Evolutionary conservation across 2,113 vertebrate species (phyloP).

Genomic region (Bettongia penicillata): DNA sequence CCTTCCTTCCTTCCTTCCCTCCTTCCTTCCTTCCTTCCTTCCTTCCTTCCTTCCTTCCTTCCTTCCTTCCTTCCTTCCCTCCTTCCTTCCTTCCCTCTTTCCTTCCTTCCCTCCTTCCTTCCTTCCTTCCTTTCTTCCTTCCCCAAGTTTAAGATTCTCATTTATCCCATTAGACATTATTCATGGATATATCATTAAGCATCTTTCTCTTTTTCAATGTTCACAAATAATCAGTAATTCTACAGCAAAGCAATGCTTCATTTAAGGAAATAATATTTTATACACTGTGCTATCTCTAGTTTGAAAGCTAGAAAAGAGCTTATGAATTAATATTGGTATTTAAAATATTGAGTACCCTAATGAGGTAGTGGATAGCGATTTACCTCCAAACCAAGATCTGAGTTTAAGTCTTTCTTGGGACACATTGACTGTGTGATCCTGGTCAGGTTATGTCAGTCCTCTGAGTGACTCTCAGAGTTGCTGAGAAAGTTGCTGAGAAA

Average conservation of each 20-base stretch:
- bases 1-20: too few species aligned
- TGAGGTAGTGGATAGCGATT: background rate
- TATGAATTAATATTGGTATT: background rate
- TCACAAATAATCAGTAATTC: background rate
- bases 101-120: too few species aligned
- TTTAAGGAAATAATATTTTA: conserved; percentile 10
- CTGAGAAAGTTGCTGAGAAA: background rate
- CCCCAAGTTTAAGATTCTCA: background rate
- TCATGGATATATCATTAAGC: background rate
- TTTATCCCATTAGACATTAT: background rate
- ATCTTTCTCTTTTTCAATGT: background rate
- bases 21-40: too few species aligned
- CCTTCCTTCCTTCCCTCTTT: too few species aligned
- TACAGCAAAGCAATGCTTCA: background rate
- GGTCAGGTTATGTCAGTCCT: too few species aligned
- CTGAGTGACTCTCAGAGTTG: too few species aligned
- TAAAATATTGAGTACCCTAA: background rate
- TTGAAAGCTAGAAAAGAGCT: background rate
- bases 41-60: too few species aligned
- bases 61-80: too few species aligned
- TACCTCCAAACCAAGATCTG: background rate
- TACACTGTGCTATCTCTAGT: background rate
- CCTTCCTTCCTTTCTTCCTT: too few species aligned
- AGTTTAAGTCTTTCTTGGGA: background rate
- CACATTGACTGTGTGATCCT: background rate